A percentile compares a stretch with the other conserved stretches of the same genome.
phyloP scores from a whole-genome alignment of 2,888 invertebrate genomes.

The Chrysolina haemoptera region DNA sequence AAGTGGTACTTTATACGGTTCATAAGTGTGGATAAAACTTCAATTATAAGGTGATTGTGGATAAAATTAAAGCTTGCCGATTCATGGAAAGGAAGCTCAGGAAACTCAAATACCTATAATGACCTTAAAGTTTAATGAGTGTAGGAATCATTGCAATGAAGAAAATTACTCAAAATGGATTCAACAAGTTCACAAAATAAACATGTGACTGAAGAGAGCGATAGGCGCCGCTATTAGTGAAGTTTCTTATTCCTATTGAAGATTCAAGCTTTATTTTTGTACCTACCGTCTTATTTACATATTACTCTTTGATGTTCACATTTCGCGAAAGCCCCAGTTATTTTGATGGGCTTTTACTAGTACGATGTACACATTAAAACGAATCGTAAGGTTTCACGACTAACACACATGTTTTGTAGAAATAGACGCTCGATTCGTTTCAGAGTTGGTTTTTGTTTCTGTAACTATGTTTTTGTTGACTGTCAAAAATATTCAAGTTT shows the following conservation, averaged over 20 bases:
- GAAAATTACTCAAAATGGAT: too few species aligned
- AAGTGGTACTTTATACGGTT: too few species aligned
- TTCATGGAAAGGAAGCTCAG: too few species aligned
- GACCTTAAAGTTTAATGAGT: too few species aligned
- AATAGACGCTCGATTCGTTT: neutral
- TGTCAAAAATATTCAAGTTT: neutral
- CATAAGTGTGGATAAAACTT: too few species aligned
- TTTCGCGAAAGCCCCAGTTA: conserved; percentile 6
- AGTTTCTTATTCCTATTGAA: neutral
- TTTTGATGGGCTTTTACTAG: conserved; percentile 14
- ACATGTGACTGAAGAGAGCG: neutral
- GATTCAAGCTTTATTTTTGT: conserved; percentile 11
- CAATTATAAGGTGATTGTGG: too few species aligned
- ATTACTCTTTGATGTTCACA: conserved; percentile 8
- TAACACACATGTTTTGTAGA: conserved; percentile 1
- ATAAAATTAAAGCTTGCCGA: too few species aligned
- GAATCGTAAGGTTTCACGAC: conserved; percentile 3
- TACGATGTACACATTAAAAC: conserved; percentile 10
- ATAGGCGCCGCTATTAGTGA: neutral
- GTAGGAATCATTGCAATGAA: too few species aligned
- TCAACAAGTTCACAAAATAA: too few species aligned
- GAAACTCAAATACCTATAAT: too few species aligned
- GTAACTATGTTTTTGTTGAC: too few species aligned
- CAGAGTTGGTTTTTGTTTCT: too few species aligned
- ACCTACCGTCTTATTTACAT: neutral